These are phyloP conservation scores for Geopemphigus sp. DNA, from an alignment of 1,140 invertebrate genomes.

Conservation along the genomic window DNA sequence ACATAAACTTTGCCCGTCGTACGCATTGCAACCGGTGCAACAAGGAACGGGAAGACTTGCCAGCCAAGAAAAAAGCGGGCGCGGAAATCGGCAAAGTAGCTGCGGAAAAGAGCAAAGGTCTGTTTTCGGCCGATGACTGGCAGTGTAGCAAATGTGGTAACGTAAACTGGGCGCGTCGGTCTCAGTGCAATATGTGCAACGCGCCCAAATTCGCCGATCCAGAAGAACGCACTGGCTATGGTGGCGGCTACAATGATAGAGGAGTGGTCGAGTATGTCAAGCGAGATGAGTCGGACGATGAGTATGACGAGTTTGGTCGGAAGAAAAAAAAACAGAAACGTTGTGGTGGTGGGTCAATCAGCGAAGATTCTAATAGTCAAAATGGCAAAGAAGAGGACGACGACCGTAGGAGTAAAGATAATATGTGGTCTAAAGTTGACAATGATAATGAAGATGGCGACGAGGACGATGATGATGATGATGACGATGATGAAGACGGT, in stretches of 20 bases:
- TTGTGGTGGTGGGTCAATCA: slow-evolving; percentile 55
- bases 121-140: slow-evolving; percentile 99
- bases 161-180: slow-evolving; percentile 97
- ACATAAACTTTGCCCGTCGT: slow-evolving; percentile 91
- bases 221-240: slow-evolving; percentile 65
- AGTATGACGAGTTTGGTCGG: slow-evolving; percentile 94
- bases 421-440: slow-evolving; percentile 58
- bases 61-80: slow-evolving; percentile 85
- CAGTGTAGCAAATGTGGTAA: slow-evolving; percentile 99
- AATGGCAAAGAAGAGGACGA: slow-evolving; percentile 56
- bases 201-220: slow-evolving; percentile 94
- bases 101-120: slow-evolving; percentile 95
- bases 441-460: slow-evolving; percentile 57
- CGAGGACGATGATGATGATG: slow-evolving; percentile 57
- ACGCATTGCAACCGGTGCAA: slow-evolving; percentile 89
- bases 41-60: slow-evolving; percentile 57
- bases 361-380: slow-evolving; percentile 52
- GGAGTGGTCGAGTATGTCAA: slow-evolving; percentile 91
- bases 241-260: slow-evolving; percentile 89
- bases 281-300: slow-evolving; percentile 80
- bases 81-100: slow-evolving; percentile 97
- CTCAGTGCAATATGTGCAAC: slow-evolving; percentile 98
- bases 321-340: slow-evolving; percentile 56
- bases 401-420: slow-evolving; percentile 52
- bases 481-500: slow-evolving; percentile 54